Percentiles rank a stretch among this genome's conserved stretches.
Conservation (phyloP, 2,888 invertebrate genomes). For the Rhagophthalmus giganteus region DNA sequence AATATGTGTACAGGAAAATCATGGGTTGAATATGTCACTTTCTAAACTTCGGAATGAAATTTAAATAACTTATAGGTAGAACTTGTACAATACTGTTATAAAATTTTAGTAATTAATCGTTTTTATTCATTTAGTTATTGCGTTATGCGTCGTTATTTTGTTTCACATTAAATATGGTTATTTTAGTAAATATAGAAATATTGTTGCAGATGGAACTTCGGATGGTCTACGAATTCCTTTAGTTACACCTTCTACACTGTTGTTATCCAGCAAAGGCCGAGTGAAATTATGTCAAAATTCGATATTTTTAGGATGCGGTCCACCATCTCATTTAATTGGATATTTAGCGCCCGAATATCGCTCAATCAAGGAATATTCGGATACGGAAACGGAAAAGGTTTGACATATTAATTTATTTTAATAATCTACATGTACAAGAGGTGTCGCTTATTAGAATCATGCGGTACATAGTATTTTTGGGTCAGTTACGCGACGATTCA, state of each 20-base stretch:
- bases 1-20: too few relatives aligned
- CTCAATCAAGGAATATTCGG: conserved; percentile 57
- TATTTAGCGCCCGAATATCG: conserved; percentile 63
- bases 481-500: too few relatives aligned
- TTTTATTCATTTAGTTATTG: too few relatives aligned
- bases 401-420: conserved; percentile 20
- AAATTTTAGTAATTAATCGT: too few relatives aligned
- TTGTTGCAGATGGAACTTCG: conserved; percentile 51
- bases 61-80: too few relatives aligned
- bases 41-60: too few relatives aligned
- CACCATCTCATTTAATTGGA: conserved; percentile 49
- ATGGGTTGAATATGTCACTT: too few relatives aligned
- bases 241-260: conserved; percentile 59
- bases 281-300: conserved; percentile 53
- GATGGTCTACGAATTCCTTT: conserved; percentile 57
- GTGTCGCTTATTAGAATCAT: background rate
- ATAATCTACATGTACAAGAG: background rate
- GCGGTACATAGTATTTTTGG: too few relatives aligned
- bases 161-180: too few relatives aligned
- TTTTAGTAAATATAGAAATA: conserved; percentile 11
- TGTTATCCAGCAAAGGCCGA: conserved; percentile 60
- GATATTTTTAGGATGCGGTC: conserved; percentile 39
- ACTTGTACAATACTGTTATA: too few relatives aligned
- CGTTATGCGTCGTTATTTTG: too few relatives aligned
- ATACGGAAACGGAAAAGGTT: conserved; percentile 65